These are phyloP conservation scores for Epinephelus malabaricus DNA, from an alignment of 2,797 vertebrate genomes.

Conservation along the genomic window DNA sequence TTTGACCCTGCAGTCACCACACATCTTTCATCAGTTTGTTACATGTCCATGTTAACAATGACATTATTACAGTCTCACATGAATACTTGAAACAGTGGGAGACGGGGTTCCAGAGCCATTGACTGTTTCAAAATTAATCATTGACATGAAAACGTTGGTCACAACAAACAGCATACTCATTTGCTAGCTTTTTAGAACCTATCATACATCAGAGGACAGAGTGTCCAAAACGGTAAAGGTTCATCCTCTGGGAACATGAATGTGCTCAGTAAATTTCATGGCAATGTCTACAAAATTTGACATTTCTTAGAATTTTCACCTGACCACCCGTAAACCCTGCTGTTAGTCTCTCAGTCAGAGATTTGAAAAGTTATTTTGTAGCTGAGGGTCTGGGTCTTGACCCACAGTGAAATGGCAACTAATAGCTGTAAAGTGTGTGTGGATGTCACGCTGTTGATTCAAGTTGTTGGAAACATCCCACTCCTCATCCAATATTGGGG, in stretches of 20 bases:
- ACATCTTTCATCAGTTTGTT: constrained; percentile 31
- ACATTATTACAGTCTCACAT: background rate
- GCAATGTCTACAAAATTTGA: no score
- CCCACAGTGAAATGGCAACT: no score
- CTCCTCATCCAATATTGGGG: no score
- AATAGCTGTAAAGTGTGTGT: no score
- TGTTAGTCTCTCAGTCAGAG: no score
- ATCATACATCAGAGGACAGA: background rate
- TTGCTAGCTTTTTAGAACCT: background rate
- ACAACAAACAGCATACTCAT: background rate
- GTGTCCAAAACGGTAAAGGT: background rate
- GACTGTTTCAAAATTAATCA: background rate
- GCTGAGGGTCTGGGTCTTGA: no score
- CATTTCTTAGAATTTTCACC: no score
- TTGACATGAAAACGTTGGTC: background rate
- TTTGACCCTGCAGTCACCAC: constrained; percentile 27
- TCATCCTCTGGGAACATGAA: background rate
- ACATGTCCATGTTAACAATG: background rate
- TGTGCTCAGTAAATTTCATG: background rate
- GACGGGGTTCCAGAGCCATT: background rate
- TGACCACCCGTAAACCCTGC: no score
- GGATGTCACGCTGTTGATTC: no score
- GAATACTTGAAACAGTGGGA: background rate
- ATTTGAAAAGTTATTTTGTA: no score
- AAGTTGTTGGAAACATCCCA: no score